A percentile compares a stretch with the other conserved stretches of the same genome.
Conservation (phyloP, 2,113 vertebrate species). For the Takifugu flavidus region DNA sequence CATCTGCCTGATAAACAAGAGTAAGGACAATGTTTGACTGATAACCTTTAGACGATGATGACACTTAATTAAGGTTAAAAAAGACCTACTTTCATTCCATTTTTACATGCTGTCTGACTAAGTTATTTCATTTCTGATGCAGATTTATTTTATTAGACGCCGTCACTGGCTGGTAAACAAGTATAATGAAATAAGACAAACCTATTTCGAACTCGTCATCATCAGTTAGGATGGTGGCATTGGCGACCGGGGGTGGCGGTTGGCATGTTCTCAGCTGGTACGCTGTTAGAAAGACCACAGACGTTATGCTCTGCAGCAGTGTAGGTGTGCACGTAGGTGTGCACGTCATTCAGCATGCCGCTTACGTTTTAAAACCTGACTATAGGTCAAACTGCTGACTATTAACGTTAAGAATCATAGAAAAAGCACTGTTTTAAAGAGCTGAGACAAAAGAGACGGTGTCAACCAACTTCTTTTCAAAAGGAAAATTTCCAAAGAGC, state of each 20-base stretch:
- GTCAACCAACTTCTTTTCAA: conserved; percentile 43
- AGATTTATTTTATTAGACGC: conserved; percentile 18
- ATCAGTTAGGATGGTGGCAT: conserved; percentile 88
- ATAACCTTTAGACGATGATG: not conserved
- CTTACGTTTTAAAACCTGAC: conserved; percentile 29
- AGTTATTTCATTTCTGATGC: conserved; percentile 6
- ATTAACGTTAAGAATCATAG: conserved; percentile 49
- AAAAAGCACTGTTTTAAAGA: conserved; percentile 56
- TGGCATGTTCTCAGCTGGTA: conserved; percentile 94
- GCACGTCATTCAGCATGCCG: conserved; percentile 3
- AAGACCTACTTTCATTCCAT: not conserved
- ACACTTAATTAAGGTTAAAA: conserved; percentile 6
- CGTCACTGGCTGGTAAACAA: conserved; percentile 24
- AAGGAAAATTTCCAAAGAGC: conserved; percentile 26
- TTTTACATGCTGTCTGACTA: conserved; percentile 3
- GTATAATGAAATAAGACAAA: conserved; percentile 65
- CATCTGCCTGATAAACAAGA: not conserved
- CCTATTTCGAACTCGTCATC: conserved; percentile 96
- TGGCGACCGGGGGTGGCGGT: conserved; percentile 81
- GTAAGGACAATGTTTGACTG: not conserved
- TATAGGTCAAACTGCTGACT: conserved; percentile 35
- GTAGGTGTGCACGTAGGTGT: not conserved
- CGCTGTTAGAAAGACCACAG: conserved; percentile 70
- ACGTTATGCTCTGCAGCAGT: conserved; percentile 16
- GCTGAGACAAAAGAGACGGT: conserved; percentile 29